phyloP scores from a whole-genome alignment of 2,888 invertebrate genomes.

The Oligia fasciuncula region DNA sequence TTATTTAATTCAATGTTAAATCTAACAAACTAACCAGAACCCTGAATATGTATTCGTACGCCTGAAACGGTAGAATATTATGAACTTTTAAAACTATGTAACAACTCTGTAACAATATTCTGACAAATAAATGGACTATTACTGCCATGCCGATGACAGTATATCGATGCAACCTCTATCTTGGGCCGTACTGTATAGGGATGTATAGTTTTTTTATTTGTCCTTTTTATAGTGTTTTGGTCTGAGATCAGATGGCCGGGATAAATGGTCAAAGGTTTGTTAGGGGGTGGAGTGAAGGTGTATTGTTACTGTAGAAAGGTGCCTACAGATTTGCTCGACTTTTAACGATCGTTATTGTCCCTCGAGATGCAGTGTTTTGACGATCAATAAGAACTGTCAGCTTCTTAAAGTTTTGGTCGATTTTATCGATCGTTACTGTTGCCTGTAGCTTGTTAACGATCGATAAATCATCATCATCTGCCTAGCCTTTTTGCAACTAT shows the following conservation, averaged over 20 bases:
- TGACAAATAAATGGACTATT: too few relatives aligned
- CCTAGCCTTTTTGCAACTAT: too few relatives aligned
- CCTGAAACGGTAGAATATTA: too few relatives aligned
- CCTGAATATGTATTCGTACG: too few relatives aligned
- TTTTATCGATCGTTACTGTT: neutral
- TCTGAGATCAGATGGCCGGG: constrained; percentile 46
- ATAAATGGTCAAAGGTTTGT: constrained; percentile 40
- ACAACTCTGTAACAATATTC: too few relatives aligned
- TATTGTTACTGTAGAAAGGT: constrained; percentile 8
- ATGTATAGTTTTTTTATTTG: constrained; percentile 52
- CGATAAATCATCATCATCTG: neutral
- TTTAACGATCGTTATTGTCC: neutral
- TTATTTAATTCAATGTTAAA: too few relatives aligned
- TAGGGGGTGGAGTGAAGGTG: neutral
- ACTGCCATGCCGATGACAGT: neutral
- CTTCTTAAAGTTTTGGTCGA: neutral
- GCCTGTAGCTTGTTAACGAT: neutral
- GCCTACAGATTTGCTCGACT: neutral
- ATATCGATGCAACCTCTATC: constrained; percentile 13
- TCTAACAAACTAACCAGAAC: too few relatives aligned
- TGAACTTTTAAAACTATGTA: too few relatives aligned
- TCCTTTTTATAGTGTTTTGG: constrained; percentile 55
- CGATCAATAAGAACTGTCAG: neutral
- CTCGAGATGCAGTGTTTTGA: neutral
- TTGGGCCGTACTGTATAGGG: constrained; percentile 21